Conservation (phyloP, 2,113 vertebrate genomes). For the Hydrochoerus hydrochaeris region DNA sequence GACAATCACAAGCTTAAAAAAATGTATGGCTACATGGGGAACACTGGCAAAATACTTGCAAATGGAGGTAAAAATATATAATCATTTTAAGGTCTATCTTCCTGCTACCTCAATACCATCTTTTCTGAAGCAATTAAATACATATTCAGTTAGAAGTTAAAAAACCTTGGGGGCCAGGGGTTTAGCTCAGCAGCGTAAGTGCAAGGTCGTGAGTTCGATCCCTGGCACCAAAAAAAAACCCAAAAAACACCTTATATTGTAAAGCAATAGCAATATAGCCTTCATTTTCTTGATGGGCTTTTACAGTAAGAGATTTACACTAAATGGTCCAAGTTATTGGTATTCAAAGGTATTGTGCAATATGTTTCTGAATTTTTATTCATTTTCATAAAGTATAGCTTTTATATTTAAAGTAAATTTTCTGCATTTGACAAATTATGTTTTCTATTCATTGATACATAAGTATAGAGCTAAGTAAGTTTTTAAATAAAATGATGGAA, state of each 20-base stretch:
- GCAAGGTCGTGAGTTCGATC: too few relatives aligned
- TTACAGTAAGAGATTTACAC: background rate
- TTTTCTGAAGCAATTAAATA: conserved; percentile 46
- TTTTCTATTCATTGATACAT: conserved; percentile 9
- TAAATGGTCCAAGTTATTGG: background rate
- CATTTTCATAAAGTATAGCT: conserved; percentile 18
- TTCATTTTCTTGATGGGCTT: conserved; percentile 10
- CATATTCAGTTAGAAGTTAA: conserved; percentile 32
- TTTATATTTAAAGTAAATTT: conserved; percentile 30
- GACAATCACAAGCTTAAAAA: background rate
- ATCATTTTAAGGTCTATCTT: conserved; percentile 32
- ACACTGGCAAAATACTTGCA: background rate
- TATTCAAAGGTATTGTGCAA: conserved; percentile 38
- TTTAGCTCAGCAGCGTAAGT: too few relatives aligned
- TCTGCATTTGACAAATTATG: background rate
- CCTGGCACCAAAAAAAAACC: too few relatives aligned
- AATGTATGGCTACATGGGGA: background rate
- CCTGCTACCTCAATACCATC: background rate
- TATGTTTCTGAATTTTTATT: conserved; percentile 10
- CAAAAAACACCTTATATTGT: conserved; percentile 22
- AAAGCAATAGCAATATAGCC: background rate
- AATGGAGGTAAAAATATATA: conserved; percentile 31
- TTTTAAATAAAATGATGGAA: background rate
- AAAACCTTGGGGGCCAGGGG: too few relatives aligned
- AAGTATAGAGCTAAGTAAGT: background rate